Percentiles rank a stretch among this genome's conserved stretches.
Conservation (phyloP, 1,140 invertebrate species). For the Cotesia chilonis region DNA sequence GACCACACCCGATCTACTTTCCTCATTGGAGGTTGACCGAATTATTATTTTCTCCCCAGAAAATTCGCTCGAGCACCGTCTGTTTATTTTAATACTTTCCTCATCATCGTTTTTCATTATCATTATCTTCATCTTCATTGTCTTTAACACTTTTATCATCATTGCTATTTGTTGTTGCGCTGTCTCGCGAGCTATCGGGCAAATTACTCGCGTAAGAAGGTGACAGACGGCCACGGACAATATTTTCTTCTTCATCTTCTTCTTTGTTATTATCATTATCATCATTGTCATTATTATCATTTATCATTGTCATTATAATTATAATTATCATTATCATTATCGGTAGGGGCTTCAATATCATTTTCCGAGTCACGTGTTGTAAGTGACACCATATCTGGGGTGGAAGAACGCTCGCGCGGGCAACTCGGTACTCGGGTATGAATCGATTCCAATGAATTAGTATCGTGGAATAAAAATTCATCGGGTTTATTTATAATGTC, state of each 20-base stretch:
- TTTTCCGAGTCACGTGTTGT: slow-evolving; percentile 41
- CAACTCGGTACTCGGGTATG: slow-evolving; percentile 31
- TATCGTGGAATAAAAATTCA: slow-evolving; percentile 18
- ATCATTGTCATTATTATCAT: slow-evolving; percentile 28
- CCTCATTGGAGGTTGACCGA: slow-evolving; percentile 52
- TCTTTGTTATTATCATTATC: slow-evolving; percentile 43
- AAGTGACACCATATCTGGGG: slow-evolving; percentile 43
- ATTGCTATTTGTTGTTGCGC: slow-evolving; percentile 42
- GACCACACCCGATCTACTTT: slow-evolving; percentile 48
- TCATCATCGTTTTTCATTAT: slow-evolving; percentile 16
- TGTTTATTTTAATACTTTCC: slow-evolving; percentile 15
- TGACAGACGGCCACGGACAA: slow-evolving; percentile 49
- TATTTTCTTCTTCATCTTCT: slow-evolving; percentile 42
- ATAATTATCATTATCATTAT: slow-evolving; percentile 12
- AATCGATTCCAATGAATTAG: slow-evolving; percentile 36
- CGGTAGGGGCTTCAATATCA: slow-evolving; percentile 45
- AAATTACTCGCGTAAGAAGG: slow-evolving; percentile 56
- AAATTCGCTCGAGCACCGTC: slow-evolving; percentile 48
- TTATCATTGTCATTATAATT: slow-evolving; percentile 32
- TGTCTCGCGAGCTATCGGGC: slow-evolving; percentile 51
- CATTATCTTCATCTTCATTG: neutral
- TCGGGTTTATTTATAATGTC: slow-evolving; percentile 16
- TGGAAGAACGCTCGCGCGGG: slow-evolving; percentile 34
- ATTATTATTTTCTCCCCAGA: slow-evolving; percentile 54
- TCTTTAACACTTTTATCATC: slow-evolving; percentile 30